phyloP scores from a whole-genome alignment of 2,888 invertebrate genomes.

The Melanostoma scalare region DNA sequence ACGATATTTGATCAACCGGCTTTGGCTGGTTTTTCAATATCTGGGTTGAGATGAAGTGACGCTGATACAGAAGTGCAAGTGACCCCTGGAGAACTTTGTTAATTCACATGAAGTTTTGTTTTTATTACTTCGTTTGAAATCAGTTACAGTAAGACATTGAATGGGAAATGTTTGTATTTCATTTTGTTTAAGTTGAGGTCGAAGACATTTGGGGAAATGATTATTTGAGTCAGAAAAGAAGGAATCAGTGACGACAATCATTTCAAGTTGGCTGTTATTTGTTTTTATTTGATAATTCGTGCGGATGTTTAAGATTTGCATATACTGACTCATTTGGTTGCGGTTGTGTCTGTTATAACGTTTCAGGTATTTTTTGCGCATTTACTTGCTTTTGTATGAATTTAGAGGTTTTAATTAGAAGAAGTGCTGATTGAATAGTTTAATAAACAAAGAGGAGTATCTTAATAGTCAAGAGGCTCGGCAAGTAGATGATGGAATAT shows the following conservation, averaged over 20 bases:
- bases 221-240: slow-evolving; percentile 1
- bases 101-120: slow-evolving; percentile 10
- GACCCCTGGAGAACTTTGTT: slow-evolving; percentile 34
- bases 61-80: slow-evolving; percentile 43
- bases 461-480: too few relatives aligned
- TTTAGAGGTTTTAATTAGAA: neutral
- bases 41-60: neutral
- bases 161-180: neutral
- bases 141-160: slow-evolving; percentile 20
- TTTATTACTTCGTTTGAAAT: slow-evolving; percentile 19
- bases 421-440: too few relatives aligned
- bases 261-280: neutral
- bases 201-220: slow-evolving; percentile 42
- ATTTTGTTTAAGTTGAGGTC: slow-evolving; percentile 21
- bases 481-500: too few relatives aligned
- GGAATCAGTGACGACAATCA: slow-evolving; percentile 16
- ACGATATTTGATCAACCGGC: slow-evolving; percentile 8
- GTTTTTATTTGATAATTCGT: neutral
- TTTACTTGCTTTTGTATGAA: neutral
- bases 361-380: slow-evolving; percentile 11
- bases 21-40: slow-evolving; percentile 26
- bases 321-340: slow-evolving; percentile 3
- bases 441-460: too few relatives aligned
- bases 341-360: neutral
- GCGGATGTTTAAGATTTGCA: slow-evolving; percentile 5